Conservation (phyloP, 1,140 invertebrate genomes). For the Lutraria rhynchaena region DNA sequence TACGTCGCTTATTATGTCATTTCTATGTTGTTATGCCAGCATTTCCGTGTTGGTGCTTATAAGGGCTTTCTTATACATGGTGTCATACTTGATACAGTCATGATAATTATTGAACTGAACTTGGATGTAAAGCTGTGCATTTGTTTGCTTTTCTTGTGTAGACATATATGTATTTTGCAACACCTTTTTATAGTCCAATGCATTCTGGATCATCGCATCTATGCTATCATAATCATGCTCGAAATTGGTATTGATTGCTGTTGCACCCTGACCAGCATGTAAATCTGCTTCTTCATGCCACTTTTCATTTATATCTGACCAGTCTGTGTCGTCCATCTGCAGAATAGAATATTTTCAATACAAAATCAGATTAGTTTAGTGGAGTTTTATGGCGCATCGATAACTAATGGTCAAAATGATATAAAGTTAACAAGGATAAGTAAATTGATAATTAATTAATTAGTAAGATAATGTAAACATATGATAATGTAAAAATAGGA, state of each 20-base stretch:
- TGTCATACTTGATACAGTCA: slow-evolving; percentile 15
- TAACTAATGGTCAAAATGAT: no score
- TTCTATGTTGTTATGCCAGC: neutral
- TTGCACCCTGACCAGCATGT: neutral
- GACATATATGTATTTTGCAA: neutral
- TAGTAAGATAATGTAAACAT: no score
- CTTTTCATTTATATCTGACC: neutral
- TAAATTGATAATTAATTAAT: no score
- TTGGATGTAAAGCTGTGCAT: neutral
- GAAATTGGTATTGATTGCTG: neutral
- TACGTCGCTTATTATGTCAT: neutral
- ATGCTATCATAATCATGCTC: slow-evolving; percentile 9
- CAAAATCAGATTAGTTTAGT: no score
- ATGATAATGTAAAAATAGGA: no score
- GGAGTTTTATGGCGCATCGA: no score
- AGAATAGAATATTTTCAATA: no score
- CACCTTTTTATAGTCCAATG: neutral
- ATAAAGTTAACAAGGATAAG: no score
- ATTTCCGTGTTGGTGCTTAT: neutral
- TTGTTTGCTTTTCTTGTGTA: no score
- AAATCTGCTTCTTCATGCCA: neutral
- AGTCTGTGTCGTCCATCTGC: slow-evolving; percentile 8
- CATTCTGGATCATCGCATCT: neutral
- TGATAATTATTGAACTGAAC: slow-evolving; percentile 8
- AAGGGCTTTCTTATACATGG: neutral